Percentiles rank a stretch among this genome's conserved stretches.
These are phyloP conservation scores for Istiophorus platypterus DNA, from an alignment of 2,113 vertebrate species.

Conservation along the genomic window DNA sequence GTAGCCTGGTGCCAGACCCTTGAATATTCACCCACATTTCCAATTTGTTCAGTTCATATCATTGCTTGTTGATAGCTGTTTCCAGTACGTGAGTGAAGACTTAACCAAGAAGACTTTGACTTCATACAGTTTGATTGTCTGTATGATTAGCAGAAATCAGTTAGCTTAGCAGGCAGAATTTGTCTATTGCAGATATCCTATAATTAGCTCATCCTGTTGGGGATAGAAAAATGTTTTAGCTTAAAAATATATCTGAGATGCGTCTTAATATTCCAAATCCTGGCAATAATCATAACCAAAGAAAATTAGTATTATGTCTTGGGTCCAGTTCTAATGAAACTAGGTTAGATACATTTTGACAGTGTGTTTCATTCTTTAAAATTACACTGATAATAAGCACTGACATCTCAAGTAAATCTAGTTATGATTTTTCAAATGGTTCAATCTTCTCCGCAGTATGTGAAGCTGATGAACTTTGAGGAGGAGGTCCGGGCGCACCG, in stretches of 20 bases:
- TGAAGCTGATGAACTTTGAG: slow-evolving; percentile 98
- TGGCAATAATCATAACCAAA: background rate
- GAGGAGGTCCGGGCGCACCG: slow-evolving; percentile 95
- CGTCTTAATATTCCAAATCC: background rate
- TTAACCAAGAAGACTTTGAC: no score
- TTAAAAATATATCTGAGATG: background rate
- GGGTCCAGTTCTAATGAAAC: background rate
- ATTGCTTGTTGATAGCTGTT: background rate
- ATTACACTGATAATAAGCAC: background rate
- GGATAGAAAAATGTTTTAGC: background rate
- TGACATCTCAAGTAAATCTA: background rate
- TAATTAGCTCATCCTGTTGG: no score
- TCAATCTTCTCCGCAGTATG: slow-evolving; percentile 84
- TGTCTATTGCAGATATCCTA: no score
- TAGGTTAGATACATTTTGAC: background rate
- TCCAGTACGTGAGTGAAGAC: no score
- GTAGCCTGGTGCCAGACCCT: background rate
- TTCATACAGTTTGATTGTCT: no score
- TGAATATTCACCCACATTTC: background rate
- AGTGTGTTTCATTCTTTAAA: background rate
- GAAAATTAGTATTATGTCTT: background rate
- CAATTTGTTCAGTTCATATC: background rate
- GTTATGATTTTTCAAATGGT: background rate
- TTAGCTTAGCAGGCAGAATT: no score
- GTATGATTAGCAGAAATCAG: no score